Base-by-base conservation (phyloP, 2,113 vertebrate genomes). In the Hypomesus transpacificus region DNA sequence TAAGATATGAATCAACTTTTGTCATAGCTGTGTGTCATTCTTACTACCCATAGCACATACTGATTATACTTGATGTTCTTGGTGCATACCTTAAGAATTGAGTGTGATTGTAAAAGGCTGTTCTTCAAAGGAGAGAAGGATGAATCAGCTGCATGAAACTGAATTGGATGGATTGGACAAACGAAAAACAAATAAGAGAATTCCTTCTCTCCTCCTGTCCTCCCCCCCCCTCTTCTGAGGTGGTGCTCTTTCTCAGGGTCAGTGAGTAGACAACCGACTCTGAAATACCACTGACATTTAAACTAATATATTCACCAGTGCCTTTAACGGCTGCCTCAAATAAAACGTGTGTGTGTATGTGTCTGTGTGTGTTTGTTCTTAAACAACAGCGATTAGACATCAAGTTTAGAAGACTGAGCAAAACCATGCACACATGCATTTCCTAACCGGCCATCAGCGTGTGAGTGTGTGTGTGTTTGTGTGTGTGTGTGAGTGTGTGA, bases 221-320 rank as follows among this genome's bases (percentile, higher is more conserved):
- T 13, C 39, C 39, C 50, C 39, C 50, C 21, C 21, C 50, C 66
- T 51, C 39, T 20, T 56, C 16, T 18, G 11, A n/a, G n/a, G 54
- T 2, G 2, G n/a, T 56, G 54, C 59, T 24, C 16, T 18, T 31
- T 74, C 24, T 51, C 53, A 24, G 31, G 58, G 53, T 69, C 71
- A 74, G 65, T 11, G 73, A 71, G 66, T 28, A 65, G 26, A 72
- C 50, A 6, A 69, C 67, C 68, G 74, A 59, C 75, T 78, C 72
- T 76, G 78, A 71, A 74, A 80, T 53, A 62, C 66, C 39, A 14
- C 34, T 21, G 76, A 75, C 79, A 65, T 73, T 75, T 69, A 72
- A 4, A 17, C 39, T 20, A 68, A 73, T 68, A 28, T 61, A 54
- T 69, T 21, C 59, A 68, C 53, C 21, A 56, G 22, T 0, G 14